These are phyloP conservation scores for Epizoanthus rinbou DNA, from an alignment of 92 coral and sea anemone genomes.

Conservation along the genomic window DNA sequence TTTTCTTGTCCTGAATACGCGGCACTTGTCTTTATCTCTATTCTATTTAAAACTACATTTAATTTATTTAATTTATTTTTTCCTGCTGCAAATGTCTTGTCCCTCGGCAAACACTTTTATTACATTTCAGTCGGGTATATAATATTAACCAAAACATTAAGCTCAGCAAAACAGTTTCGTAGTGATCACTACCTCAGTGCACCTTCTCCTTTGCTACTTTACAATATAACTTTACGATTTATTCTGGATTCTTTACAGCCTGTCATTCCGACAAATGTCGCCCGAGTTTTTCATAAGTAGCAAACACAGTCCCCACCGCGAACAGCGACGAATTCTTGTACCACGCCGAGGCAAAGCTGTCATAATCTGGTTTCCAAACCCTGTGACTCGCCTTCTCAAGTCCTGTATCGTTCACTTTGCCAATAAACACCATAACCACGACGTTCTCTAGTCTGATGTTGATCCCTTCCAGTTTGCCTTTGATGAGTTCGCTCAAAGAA, in stretches of 20 bases:
- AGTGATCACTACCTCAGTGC: too few species aligned
- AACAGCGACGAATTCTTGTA: conserved; percentile 76
- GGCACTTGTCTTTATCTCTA: too few species aligned
- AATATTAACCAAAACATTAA: too few species aligned
- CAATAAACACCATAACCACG: conserved; percentile 76
- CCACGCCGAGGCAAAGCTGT: conserved; percentile 91
- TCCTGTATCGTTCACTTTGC: conserved; percentile 76
- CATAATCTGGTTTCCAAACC: conserved; percentile 86
- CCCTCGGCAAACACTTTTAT: too few species aligned
- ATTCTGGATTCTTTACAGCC: not conserved
- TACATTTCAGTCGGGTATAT: too few species aligned
- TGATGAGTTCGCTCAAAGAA: conserved; percentile 71
- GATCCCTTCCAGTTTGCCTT: conserved; percentile 53
- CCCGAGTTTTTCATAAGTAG: conserved; percentile 56
- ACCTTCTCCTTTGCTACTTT: too few species aligned
- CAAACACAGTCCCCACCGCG: conserved; percentile 85
- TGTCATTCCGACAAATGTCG: not conserved
- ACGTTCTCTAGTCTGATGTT: conserved; percentile 53
- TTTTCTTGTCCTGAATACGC: too few species aligned
- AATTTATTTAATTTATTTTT: too few species aligned
- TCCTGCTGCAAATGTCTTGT: too few species aligned
- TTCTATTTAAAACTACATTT: too few species aligned
- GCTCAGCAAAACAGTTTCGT: too few species aligned
- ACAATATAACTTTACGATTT: too few species aligned
- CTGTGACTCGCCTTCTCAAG: conserved; percentile 82